phyloP scores from a whole-genome alignment of 2,113 vertebrate genomes.

The Ailuropoda melanoleuca region DNA sequence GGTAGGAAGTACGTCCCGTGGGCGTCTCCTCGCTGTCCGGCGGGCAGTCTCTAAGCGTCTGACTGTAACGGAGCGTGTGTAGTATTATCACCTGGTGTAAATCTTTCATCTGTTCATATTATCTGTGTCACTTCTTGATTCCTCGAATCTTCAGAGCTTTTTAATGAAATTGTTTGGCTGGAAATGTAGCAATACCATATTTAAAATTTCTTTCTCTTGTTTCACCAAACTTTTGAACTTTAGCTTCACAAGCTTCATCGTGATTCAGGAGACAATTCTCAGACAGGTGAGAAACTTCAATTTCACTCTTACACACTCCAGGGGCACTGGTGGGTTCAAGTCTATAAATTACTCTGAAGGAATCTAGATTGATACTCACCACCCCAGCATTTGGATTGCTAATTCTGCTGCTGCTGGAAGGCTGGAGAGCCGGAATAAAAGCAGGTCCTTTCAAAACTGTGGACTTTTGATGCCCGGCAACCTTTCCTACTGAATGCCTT shows the following conservation, averaged over 20 bases:
- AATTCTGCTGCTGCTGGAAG: background rate
- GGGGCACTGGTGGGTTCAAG: background rate
- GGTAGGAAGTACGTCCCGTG: background rate
- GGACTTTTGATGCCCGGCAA: background rate
- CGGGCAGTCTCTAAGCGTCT: background rate
- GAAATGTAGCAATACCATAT: constrained; percentile 19
- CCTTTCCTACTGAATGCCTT: background rate
- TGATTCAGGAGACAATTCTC: constrained; percentile 90
- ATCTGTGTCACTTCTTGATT: constrained; percentile 40
- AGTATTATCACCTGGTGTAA: background rate
- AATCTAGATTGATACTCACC: background rate
- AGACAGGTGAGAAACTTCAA: constrained; percentile 88
- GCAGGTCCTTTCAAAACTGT: background rate
- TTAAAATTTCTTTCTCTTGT: constrained; percentile 59
- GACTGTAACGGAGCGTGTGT: background rate
- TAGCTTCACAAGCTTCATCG: constrained; percentile 89
- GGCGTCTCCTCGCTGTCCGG: background rate
- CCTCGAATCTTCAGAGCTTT: constrained; percentile 46
- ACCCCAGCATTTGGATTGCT: background rate
- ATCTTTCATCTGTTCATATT: constrained; percentile 25
- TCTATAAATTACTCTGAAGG: background rate
- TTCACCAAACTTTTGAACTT: constrained; percentile 67
- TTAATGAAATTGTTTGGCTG: constrained; percentile 12
- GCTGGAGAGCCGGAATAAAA: background rate
- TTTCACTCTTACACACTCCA: constrained; percentile 33